Base-by-base conservation (phyloP, 2,888 invertebrate species). In the Idaea biselata region DNA sequence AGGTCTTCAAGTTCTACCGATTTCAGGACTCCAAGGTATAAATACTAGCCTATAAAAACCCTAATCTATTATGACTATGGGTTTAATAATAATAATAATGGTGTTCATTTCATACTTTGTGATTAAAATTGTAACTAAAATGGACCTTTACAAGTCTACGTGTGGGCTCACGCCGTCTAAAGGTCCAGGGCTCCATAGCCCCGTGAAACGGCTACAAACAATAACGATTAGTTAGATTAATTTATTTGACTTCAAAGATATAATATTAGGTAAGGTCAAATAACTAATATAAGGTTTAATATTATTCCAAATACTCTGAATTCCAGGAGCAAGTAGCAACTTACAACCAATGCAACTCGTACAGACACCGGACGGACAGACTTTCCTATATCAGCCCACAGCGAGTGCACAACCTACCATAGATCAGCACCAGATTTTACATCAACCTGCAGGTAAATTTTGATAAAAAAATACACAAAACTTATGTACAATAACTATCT, bases 311-410 rank as follows among this genome's bases (percentile, higher is more conserved):
- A 44, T 5, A 0, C 44, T 14, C 3, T 44, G 0, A 44, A 11
- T 69, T 66, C 14, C 72, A 82, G 83, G 83, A 61, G 94, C 94
- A 61, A 94, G 94, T 6, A 94, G 94, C 72, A 95, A 94, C 65
- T 94, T 97, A 55, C 98, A 98, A 83, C 94, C 98, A 16, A 95
- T 98, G 79, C 98, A 98, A 84, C 92, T 98, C 56, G 95, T 98
- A 53, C 98, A 98, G 84, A 96, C 98, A 0, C 94, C 97, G 0
- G 98, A 98, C 86, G 99, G 99, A 0, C 98, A 98, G 87, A 97
- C 98, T 0, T 96, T 97, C 74, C 94, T 98, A 62, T 97, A 97
- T 83, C 98, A 98, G 82, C 97, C 97, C 0, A 93, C 83, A 0
- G 76, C 85, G 0, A 84, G 65, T 55, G 74, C 87, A 0, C 89